Conservation (phyloP, 1,140 invertebrate genomes). For the Pseudoatta argentina region DNA sequence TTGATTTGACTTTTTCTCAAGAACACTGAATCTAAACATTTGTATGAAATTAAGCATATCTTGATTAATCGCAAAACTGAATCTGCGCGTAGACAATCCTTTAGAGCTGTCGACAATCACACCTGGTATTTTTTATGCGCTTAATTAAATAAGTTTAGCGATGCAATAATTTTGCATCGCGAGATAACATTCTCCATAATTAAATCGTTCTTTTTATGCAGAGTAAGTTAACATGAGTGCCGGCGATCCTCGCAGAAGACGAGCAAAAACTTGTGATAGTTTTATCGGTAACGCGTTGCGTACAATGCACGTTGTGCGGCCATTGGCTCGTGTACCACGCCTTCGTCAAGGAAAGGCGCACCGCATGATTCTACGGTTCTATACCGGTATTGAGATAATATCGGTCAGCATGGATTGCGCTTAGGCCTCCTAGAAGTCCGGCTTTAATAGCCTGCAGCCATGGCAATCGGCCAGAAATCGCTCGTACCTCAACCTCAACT, state of each 20-base stretch:
- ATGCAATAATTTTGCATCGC: not conserved
- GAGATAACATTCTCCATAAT: slow-evolving; percentile 10
- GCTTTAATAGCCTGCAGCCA: slow-evolving; percentile 63
- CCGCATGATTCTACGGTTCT: slow-evolving; percentile 35
- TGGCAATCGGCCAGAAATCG: slow-evolving; percentile 63
- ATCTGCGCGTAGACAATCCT: not conserved
- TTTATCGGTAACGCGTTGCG: slow-evolving; percentile 42
- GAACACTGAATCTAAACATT: not conserved
- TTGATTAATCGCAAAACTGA: not conserved
- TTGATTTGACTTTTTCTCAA: not conserved
- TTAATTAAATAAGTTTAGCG: slow-evolving; percentile 24
- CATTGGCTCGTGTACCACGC: slow-evolving; percentile 64
- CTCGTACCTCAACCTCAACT: slow-evolving; percentile 48
- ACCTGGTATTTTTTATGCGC: not conserved
- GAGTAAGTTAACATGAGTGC: not conserved
- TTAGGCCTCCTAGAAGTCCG: slow-evolving; percentile 55
- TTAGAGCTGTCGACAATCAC: not conserved
- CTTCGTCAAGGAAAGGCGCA: slow-evolving; percentile 62
- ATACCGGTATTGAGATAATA: slow-evolving; percentile 65
- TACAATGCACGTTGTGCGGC: slow-evolving; percentile 61
- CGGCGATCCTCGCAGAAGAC: slow-evolving; percentile 8
- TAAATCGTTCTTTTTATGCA: not conserved
- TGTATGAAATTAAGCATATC: not conserved
- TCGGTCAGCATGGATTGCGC: slow-evolving; percentile 53
- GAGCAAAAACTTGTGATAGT: slow-evolving; percentile 16